Percentiles rank a stretch among this genome's conserved stretches.
phyloP scores from a whole-genome alignment of 2,797 vertebrate species.

The Helarctos malayanus region DNA sequence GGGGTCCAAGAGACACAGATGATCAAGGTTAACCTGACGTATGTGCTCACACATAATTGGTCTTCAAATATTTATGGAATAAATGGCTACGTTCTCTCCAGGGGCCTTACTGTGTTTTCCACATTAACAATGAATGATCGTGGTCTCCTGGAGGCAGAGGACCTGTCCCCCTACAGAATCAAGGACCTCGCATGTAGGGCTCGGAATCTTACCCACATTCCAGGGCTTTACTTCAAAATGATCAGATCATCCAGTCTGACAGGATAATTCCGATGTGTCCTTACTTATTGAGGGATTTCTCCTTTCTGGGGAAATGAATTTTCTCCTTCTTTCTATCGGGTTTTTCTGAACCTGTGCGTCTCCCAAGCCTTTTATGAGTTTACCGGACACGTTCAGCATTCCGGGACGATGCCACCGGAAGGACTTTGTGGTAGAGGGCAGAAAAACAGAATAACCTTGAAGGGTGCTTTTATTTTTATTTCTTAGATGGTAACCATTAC shows the following conservation, averaged over 20 bases:
- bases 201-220: constrained; percentile 16
- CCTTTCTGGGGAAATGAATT: neutral
- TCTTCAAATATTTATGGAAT: neutral
- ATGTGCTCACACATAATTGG: neutral
- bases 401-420: neutral
- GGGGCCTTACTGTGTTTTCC: neutral
- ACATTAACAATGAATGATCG: neutral
- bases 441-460: neutral
- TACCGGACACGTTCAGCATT: neutral
- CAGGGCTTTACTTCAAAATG: constrained; percentile 14
- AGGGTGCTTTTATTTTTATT: neutral
- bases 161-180: neutral
- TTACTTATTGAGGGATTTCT: neutral
- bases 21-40: neutral
- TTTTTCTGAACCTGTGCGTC: neutral
- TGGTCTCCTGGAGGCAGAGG: neutral
- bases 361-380: neutral
- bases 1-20: neutral
- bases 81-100: neutral
- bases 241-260: neutral
- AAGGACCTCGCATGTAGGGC: neutral
- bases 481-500: neutral
- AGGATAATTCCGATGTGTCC: neutral
- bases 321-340: neutral
- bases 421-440: neutral